These are phyloP conservation scores for Vanessa cardui DNA, from an alignment of 2,888 invertebrate genomes.

Conservation along the genomic window DNA sequence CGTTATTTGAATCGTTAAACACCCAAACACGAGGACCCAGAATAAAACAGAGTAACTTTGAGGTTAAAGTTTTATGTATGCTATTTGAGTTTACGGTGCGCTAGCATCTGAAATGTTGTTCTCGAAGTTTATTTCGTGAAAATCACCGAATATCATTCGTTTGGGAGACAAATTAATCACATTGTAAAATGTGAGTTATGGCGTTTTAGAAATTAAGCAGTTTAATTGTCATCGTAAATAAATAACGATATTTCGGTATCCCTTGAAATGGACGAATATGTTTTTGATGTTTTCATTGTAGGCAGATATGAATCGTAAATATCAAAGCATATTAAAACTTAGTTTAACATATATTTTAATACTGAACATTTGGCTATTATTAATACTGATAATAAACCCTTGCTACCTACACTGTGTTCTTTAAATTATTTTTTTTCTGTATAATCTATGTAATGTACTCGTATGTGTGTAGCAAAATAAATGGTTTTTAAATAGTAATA, in stretches of 20 bases:
- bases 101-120: not conserved
- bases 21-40: not conserved
- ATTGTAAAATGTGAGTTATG: conserved; percentile 4
- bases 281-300: too few relatives aligned
- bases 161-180: conserved; percentile 3
- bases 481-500: too few relatives aligned
- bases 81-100: not conserved
- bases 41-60: not conserved
- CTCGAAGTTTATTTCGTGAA: conserved; percentile 7
- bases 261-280: too few relatives aligned
- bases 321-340: too few relatives aligned
- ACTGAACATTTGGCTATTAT: too few relatives aligned
- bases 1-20: not conserved
- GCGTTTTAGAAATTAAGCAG: conserved; percentile 1
- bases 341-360: too few relatives aligned
- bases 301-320: too few relatives aligned
- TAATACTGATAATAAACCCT: too few relatives aligned
- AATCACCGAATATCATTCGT: conserved; percentile 6
- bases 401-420: too few relatives aligned
- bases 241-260: not conserved
- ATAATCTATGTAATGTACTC: too few relatives aligned
- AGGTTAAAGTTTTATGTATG: conserved; percentile 1
- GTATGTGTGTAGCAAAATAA: too few relatives aligned
- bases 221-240: conserved; percentile 7
- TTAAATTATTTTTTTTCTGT: too few relatives aligned